phyloP scores from a whole-genome alignment of 2,888 invertebrate species.

The Sminthurinus aureus region DNA sequence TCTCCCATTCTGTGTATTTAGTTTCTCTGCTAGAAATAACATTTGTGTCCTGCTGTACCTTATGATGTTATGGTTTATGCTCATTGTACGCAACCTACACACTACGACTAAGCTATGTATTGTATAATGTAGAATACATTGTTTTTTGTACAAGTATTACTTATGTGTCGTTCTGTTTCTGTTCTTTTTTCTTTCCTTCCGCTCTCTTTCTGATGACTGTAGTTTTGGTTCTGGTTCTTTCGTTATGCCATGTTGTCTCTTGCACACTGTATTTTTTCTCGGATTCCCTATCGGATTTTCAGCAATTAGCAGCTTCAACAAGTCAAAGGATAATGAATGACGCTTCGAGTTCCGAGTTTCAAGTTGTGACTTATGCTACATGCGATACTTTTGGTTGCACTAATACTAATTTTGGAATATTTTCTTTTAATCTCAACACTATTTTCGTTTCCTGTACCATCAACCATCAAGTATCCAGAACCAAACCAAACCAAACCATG shows the following conservation, averaged over 20 bases:
- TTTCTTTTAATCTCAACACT: constrained; percentile 13
- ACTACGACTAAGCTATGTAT: background rate
- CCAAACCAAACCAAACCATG: background rate
- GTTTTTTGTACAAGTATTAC: too few species aligned
- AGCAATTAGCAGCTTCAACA: constrained; percentile 15
- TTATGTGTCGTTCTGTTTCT: too few species aligned
- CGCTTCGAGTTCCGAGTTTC: background rate
- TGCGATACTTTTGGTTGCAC: background rate
- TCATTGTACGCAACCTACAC: background rate
- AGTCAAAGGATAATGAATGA: background rate
- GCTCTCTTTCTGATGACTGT: background rate
- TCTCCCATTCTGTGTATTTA: background rate
- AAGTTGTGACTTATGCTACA: background rate
- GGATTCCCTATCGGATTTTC: background rate
- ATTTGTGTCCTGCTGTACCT: too few species aligned
- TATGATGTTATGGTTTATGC: background rate
- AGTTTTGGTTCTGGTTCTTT: background rate
- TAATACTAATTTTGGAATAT: background rate
- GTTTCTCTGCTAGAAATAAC: too few species aligned
- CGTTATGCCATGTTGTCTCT: too few species aligned
- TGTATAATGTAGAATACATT: background rate
- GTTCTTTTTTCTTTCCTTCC: background rate
- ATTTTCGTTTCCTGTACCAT: background rate
- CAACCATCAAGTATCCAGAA: background rate
- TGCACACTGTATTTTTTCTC: too few species aligned